Base-by-base conservation (phyloP, 2,797 vertebrate species). In the Liasis olivaceus region DNA sequence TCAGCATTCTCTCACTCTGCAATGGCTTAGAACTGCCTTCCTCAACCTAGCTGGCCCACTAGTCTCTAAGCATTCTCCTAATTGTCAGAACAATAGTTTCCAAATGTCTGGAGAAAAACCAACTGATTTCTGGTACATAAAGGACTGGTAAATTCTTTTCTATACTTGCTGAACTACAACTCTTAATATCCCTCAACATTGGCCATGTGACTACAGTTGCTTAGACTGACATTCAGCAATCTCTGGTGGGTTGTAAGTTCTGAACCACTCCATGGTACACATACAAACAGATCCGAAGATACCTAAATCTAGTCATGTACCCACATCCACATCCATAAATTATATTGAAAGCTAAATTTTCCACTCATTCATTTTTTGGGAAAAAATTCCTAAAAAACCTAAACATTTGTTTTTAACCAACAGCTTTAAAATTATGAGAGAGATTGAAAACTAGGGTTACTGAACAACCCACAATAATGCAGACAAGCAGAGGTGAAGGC, bases 401-500 rank as follows among this genome's bases (percentile, higher is more conserved):
- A 15, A 69, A 24, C 22, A 36, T 36, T 36, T 36, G 36, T 36
- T 60, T 42, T 72, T 9, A 42, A 56, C 2, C 24, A 15, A 3
- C 12, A 51, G 26, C 54, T 54, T 47, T 51, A 64, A 54, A 88
- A 42, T 36, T 56, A 8, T 15, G 51, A 47, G 51, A 91, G 7
- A 54, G 47, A 66, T 51, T 31, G 54, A 94, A 28, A 58, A 60
- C 89, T 87, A 92, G 93, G 88, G 87, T 94, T 93, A 94, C 66
- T 6, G 1, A 42, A 89, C 42, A 95, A 95, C 93, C 69, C 3
- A 89, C 0, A 84, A 36, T 5, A 89, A 60, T 56, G 59, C 0
- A 94, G 91, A 86, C 88, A 81, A 59, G 66, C 0, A 95, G 87
- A 95, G 92, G 60, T 85, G 87, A 64, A 92, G 93, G 91, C 47